A percentile compares a stretch with the other conserved stretches of the same genome.
These are phyloP conservation scores for Nesoenas mayeri DNA, from an alignment of 2,113 vertebrate genomes.

Conservation along the genomic window DNA sequence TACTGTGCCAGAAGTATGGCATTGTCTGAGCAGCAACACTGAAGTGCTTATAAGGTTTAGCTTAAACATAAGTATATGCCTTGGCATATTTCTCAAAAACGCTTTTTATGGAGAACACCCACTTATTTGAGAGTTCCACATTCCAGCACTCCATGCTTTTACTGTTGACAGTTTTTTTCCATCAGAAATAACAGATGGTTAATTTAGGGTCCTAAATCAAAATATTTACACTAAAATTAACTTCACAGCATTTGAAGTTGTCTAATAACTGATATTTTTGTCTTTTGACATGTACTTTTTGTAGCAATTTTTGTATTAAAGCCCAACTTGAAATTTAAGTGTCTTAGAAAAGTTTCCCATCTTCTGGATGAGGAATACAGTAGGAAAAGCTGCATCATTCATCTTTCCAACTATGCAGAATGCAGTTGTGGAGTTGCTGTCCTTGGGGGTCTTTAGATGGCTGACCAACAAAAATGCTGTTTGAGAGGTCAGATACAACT, in stretches of 20 bases:
- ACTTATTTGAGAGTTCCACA: neutral
- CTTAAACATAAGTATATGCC: neutral
- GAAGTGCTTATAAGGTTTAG: neutral
- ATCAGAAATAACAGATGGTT: constrained; percentile 48
- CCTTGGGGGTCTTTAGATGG: neutral
- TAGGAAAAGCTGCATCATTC: neutral
- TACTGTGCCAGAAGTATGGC: neutral
- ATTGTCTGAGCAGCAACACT: neutral
- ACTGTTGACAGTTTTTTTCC: neutral
- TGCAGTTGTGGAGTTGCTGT: neutral
- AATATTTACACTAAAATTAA: constrained; percentile 41
- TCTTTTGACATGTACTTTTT: neutral
- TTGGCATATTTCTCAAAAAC: neutral
- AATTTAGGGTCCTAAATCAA: constrained; percentile 24
- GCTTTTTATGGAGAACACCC: constrained; percentile 3
- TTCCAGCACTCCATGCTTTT: neutral
- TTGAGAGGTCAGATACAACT: neutral
- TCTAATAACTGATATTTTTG: constrained; percentile 12
- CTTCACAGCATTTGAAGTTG: constrained; percentile 22
- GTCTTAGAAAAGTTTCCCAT: neutral
- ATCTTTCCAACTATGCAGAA: neutral
- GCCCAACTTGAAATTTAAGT: neutral
- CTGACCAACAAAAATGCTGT: neutral
- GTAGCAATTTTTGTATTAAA: neutral
- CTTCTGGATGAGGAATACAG: neutral